Evolutionary conservation across 2,113 vertebrate species (phyloP).

Genomic region (Silurus asotus): DNA sequence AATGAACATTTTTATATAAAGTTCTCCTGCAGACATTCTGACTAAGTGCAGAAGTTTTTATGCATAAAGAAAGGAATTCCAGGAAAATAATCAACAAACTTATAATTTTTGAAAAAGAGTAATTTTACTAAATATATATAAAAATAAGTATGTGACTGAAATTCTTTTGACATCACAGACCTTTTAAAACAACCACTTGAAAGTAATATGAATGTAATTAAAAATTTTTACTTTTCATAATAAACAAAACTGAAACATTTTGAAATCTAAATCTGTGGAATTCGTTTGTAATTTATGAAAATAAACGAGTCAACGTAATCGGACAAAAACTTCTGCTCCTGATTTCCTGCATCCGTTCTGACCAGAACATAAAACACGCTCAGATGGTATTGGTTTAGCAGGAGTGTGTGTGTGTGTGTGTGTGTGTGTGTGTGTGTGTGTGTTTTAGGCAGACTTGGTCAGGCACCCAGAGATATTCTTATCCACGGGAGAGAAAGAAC

Average conservation of each 20-base stretch:
- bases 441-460: not conserved
- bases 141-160: not conserved
- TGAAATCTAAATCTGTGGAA: not conserved
- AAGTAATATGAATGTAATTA: not conserved
- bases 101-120: not conserved
- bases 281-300: not conserved
- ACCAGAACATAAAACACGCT: not conserved
- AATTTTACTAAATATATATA: not conserved
- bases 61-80: not conserved
- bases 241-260: not conserved
- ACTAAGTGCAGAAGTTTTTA: not conserved
- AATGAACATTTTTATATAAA: not conserved
- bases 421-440: conserved; percentile 24
- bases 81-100: too few species aligned
- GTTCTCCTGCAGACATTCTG: not conserved
- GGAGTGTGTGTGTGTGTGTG: conserved; percentile 23
- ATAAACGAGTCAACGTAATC: not conserved
- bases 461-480: conserved; percentile 19
- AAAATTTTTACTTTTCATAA: not conserved
- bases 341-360: conserved; percentile 18
- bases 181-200: not conserved
- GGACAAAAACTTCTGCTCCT: conserved; percentile 15
- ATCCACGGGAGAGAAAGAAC: conserved; percentile 8
- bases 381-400: conserved; percentile 28
- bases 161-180: not conserved